A percentile compares a stretch with the other conserved stretches of the same genome.
phyloP scores from a whole-genome alignment of 2,797 vertebrate species.

The Helarctos malayanus region DNA sequence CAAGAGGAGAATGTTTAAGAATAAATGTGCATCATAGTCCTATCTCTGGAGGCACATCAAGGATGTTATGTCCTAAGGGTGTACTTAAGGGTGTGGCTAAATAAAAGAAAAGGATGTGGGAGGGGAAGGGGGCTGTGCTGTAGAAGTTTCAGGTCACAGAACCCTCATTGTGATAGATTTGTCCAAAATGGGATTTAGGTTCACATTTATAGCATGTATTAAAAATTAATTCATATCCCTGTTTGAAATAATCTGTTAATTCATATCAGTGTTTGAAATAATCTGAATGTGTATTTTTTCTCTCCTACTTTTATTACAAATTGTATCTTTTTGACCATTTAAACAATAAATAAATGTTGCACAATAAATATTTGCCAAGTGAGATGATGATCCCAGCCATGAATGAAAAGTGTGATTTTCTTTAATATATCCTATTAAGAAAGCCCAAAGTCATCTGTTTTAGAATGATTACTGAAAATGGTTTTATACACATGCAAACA shows the following conservation, averaged over 20 bases:
- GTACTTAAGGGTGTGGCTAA: background rate
- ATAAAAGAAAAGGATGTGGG: background rate
- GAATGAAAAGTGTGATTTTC: background rate
- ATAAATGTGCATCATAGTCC: background rate
- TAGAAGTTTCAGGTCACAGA: background rate
- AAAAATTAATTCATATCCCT: background rate
- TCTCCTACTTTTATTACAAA: background rate
- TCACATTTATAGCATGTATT: background rate
- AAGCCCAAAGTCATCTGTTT: background rate
- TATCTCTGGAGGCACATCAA: background rate
- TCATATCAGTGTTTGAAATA: background rate
- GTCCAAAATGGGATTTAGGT: background rate
- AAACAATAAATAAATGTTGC: background rate
- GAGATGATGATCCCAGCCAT: background rate
- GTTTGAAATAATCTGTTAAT: background rate
- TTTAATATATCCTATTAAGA: background rate
- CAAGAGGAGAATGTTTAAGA: background rate
- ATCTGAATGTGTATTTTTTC: background rate
- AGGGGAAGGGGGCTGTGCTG: background rate
- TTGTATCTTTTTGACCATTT: background rate
- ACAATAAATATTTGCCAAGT: slow-evolving; percentile 2
- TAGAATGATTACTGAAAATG: background rate
- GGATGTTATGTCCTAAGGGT: background rate
- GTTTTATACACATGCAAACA: background rate
- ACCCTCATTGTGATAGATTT: background rate